These are phyloP conservation scores for Alcedo quadribrachys DNA, from an alignment of 2,797 vertebrate species.

Conservation along the genomic window DNA sequence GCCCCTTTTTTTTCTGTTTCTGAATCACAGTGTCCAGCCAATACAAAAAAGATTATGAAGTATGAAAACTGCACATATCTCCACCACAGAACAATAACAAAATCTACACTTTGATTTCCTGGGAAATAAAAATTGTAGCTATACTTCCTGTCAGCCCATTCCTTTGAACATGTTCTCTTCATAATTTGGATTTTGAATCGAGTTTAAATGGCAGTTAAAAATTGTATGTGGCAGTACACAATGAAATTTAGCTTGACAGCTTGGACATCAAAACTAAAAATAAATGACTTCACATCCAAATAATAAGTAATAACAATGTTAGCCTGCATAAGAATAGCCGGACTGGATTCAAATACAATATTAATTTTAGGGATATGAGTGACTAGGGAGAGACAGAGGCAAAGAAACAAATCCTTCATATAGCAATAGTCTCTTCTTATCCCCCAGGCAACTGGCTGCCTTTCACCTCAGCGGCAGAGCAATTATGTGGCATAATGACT, in stretches of 20 bases:
- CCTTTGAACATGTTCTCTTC: conserved; percentile 83
- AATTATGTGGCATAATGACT: conserved; percentile 99
- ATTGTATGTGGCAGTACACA: conserved; percentile 88
- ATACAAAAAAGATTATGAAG: conserved; percentile 36
- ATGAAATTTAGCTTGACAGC: conserved; percentile 92
- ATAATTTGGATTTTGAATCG: conserved; percentile 88
- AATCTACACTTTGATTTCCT: conserved; percentile 83
- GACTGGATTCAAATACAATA: conserved; percentile 96
- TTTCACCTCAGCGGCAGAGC: conserved; percentile 90
- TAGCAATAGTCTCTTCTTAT: conserved; percentile 93
- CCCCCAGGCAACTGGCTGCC: conserved; percentile 93
- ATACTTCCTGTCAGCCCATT: conserved; percentile 78
- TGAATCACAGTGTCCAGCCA: conserved; percentile 29
- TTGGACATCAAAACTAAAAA: conserved; percentile 91
- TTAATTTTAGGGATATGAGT: conserved; percentile 98
- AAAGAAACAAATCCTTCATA: conserved; percentile 90
- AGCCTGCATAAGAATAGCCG: conserved; percentile 94
- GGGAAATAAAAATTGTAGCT: conserved; percentile 83
- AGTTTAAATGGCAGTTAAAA: conserved; percentile 96
- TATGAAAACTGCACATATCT: neutral
- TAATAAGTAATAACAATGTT: conserved; percentile 99
- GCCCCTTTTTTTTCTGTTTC: neutral
- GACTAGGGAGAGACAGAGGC: conserved; percentile 90
- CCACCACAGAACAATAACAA: conserved; percentile 55
- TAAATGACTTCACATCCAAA: conserved; percentile 93